A percentile compares a stretch with the other conserved stretches of the same genome.
These are phyloP conservation scores for Thymelicus sylvestris DNA, from an alignment of 2,888 invertebrate species.

Conservation along the genomic window DNA sequence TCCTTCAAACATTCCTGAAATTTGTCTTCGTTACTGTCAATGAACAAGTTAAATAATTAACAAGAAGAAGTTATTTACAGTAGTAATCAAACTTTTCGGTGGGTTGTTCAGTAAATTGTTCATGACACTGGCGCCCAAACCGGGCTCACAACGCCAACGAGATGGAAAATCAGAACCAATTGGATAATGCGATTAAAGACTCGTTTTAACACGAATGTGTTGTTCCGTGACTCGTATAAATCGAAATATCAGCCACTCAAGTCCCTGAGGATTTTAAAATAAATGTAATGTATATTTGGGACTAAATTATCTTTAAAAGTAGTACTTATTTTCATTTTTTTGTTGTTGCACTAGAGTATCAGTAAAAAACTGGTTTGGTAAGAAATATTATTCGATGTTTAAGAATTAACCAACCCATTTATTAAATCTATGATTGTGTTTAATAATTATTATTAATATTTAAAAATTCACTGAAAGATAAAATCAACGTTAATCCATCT, in stretches of 20 bases:
- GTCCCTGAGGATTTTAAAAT: not conserved
- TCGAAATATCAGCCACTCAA: slow-evolving; percentile 22
- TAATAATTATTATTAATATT: too few relatives aligned
- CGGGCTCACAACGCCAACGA: slow-evolving; percentile 24
- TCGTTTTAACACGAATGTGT: slow-evolving; percentile 29
- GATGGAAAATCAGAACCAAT: slow-evolving; percentile 35
- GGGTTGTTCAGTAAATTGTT: slow-evolving; percentile 20
- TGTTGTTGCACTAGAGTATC: too few relatives aligned
- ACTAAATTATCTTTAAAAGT: too few relatives aligned
- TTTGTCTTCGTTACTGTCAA: not conserved
- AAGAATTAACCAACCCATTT: too few relatives aligned
- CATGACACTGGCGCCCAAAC: slow-evolving; percentile 25
- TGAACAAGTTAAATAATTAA: slow-evolving; percentile 13
- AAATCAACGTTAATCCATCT: too few relatives aligned
- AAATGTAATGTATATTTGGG: not conserved
- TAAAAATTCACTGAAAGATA: too few relatives aligned
- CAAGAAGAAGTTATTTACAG: slow-evolving; percentile 8
- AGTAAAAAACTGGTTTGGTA: too few relatives aligned
- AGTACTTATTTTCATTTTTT: too few relatives aligned
- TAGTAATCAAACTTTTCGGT: slow-evolving; percentile 1
- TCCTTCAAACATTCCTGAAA: not conserved
- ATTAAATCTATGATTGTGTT: too few relatives aligned
- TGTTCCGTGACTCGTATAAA: slow-evolving; percentile 22
- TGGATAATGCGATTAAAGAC: slow-evolving; percentile 35
- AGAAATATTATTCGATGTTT: too few relatives aligned